These are phyloP conservation scores for Cataglyphis cursor DNA, from an alignment of 2,888 invertebrate genomes.

Conservation along the genomic window DNA sequence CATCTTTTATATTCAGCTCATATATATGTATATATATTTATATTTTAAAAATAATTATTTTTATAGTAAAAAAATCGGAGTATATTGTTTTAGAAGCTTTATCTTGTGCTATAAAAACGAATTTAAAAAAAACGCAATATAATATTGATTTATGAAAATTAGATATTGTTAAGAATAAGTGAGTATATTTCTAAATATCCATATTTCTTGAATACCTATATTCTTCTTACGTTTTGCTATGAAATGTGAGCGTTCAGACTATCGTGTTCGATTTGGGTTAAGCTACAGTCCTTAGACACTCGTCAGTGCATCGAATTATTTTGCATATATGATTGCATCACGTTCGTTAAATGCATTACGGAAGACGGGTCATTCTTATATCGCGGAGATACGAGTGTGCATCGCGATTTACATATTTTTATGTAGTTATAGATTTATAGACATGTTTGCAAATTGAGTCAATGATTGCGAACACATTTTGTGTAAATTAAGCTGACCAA, in stretches of 20 bases:
- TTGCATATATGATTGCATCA: constrained; percentile 29
- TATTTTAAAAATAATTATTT: background rate
- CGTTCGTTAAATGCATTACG: constrained; percentile 40
- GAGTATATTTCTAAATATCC: background rate
- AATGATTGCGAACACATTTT: background rate
- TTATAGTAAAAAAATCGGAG: background rate
- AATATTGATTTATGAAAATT: background rate
- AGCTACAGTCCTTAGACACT: constrained; percentile 28
- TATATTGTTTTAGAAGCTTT: background rate
- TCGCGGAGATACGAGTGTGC: constrained; percentile 29
- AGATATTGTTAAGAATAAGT: background rate
- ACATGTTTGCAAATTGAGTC: constrained; percentile 34
- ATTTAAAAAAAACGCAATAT: background rate
- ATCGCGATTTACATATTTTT: constrained; percentile 13
- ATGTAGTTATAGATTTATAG: background rate
- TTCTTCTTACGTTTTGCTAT: background rate
- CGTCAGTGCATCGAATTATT: constrained; percentile 24
- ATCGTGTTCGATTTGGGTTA: constrained; percentile 14
- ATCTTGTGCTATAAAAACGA: background rate
- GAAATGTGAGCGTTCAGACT: background rate
- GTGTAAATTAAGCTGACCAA: constrained; percentile 18
- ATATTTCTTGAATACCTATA: background rate
- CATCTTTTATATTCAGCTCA: background rate
- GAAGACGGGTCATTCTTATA: constrained; percentile 23
- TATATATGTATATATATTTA: background rate